Evolutionary conservation across 2,797 vertebrate species (phyloP).

Genomic region (Sebastolobus altivelis): DNA sequence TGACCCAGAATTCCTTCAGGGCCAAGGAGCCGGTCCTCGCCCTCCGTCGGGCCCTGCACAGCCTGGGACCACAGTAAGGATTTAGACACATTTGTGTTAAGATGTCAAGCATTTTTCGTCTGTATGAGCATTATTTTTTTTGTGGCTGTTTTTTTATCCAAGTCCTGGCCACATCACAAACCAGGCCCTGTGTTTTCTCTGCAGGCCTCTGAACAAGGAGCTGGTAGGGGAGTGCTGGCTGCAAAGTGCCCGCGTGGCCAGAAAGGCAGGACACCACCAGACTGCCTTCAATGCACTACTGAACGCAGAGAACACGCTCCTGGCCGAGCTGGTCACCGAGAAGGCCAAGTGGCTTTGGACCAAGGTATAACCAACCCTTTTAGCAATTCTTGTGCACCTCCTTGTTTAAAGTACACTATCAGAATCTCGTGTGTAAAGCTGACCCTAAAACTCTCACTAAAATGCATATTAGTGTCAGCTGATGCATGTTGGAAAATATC

Average conservation of each 20-base stretch:
- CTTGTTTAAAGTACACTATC: neutral
- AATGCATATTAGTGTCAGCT: neutral
- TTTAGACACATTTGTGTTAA: neutral
- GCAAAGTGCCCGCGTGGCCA: conserved; percentile 94
- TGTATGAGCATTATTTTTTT: neutral
- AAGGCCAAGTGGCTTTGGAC: conserved; percentile 99
- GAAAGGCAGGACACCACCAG: conserved; percentile 97
- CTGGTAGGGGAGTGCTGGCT: conserved; percentile 97
- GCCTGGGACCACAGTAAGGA: conserved; percentile 90
- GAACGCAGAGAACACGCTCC: conserved; percentile 92
- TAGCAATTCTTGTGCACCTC: neutral
- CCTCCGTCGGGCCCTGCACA: conserved; percentile 92
- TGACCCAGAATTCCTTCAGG: conserved; percentile 98
- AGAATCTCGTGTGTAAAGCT: neutral
- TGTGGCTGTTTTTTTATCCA: neutral
- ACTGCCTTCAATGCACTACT: conserved; percentile 97
- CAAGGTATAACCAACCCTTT: conserved; percentile 86
- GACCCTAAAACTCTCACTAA: neutral
- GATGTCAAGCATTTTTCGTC: neutral
- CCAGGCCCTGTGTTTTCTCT: conserved; percentile 36
- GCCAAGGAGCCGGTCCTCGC: conserved; percentile 96
- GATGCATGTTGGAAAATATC: neutral
- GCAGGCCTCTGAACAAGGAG: conserved; percentile 88
- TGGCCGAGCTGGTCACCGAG: conserved; percentile 95
- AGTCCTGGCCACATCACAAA: neutral